These are phyloP conservation scores for Micropterix aruncella DNA, from an alignment of 2,888 invertebrate species.

Conservation along the genomic window DNA sequence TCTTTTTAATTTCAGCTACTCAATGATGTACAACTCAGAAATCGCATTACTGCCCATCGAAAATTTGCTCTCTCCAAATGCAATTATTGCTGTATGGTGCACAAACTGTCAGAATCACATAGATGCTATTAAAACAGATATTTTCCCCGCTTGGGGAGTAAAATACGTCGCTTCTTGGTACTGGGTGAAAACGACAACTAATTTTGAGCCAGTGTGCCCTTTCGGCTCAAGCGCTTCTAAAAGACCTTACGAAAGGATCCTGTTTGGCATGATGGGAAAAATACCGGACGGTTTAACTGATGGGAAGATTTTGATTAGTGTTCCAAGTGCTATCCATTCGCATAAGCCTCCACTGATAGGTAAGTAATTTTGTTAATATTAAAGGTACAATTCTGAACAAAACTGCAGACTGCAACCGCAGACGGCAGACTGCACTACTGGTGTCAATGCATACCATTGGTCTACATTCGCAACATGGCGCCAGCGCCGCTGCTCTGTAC, in stretches of 20 bases:
- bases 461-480: too few relatives aligned
- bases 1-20: slow-evolving; percentile 58
- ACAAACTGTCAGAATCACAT: slow-evolving; percentile 71
- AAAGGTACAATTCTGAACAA: slow-evolving; percentile 1
- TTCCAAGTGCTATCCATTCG: slow-evolving; percentile 88
- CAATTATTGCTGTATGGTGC: slow-evolving; percentile 80
- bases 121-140: slow-evolving; percentile 47
- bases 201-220: slow-evolving; percentile 51
- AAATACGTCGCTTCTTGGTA: slow-evolving; percentile 60
- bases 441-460: too few relatives aligned
- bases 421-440: too few relatives aligned
- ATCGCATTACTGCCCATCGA: slow-evolving; percentile 56
- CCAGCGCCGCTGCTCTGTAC: too few relatives aligned
- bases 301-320: slow-evolving; percentile 55
- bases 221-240: slow-evolving; percentile 56
- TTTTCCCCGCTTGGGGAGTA: slow-evolving; percentile 71
- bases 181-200: slow-evolving; percentile 76
- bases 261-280: slow-evolving; percentile 22
- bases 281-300: slow-evolving; percentile 24
- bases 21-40: slow-evolving; percentile 65
- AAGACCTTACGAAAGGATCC: slow-evolving; percentile 76
- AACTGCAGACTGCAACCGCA: slow-evolving; percentile 4
- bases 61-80: slow-evolving; percentile 42
- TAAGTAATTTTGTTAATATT: slow-evolving; percentile 25
- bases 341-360: slow-evolving; percentile 83